Percentiles rank a stretch among this genome's conserved stretches.
Conservation (phyloP, 2,113 vertebrate genomes). For the Alethe castanea region DNA sequence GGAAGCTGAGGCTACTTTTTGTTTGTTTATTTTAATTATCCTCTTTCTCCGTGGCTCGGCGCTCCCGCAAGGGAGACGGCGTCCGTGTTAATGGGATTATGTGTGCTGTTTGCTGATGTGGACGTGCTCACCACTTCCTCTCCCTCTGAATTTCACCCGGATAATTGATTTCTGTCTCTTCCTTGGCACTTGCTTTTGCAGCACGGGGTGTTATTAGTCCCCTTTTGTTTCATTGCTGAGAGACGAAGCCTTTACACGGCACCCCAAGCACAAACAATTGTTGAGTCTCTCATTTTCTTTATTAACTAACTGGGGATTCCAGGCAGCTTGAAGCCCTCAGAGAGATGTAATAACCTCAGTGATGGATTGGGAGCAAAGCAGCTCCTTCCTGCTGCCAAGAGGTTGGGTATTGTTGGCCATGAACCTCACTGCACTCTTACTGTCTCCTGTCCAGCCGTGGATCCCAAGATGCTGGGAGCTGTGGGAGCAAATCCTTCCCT, state of each 20-base stretch:
- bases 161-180: conserved; percentile 79
- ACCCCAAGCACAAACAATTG: conserved; percentile 74
- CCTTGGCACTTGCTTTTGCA: conserved; percentile 64
- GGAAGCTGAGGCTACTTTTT: conserved; percentile 21
- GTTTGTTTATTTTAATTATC: conserved; percentile 76
- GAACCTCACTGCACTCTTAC: background rate
- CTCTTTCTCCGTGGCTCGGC: conserved; percentile 20
- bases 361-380: conserved; percentile 51
- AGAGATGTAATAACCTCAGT: conserved; percentile 49
- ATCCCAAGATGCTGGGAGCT: background rate
- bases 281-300: conserved; percentile 72
- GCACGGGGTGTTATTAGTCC: conserved; percentile 71
- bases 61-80: background rate
- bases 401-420: background rate
- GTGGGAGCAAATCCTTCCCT: background rate
- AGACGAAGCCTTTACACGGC: conserved; percentile 73
- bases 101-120: conserved; percentile 56
- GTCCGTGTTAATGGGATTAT: conserved; percentile 72
- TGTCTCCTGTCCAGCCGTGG: fast-evolving
- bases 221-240: conserved; percentile 74
- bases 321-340: conserved; percentile 48
- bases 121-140: background rate
- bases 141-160: conserved; percentile 66
- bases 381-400: conserved; percentile 48
- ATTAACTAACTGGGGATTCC: conserved; percentile 71